phyloP scores from a whole-genome alignment of 2,888 invertebrate genomes.

The Corbicula japonica region DNA sequence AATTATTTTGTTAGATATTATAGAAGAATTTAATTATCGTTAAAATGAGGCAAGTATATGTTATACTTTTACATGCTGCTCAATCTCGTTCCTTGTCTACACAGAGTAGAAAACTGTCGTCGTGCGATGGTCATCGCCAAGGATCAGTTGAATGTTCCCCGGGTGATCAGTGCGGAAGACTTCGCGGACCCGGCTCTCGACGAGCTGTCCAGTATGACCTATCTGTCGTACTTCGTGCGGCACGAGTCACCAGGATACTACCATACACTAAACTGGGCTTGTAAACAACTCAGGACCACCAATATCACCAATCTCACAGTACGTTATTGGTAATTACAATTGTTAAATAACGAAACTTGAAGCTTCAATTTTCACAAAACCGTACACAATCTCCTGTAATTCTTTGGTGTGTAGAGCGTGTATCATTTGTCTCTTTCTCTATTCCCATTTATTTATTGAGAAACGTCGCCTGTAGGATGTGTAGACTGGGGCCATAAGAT shows the following conservation, averaged over 20 bases:
- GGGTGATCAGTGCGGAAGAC: conserved; percentile 98
- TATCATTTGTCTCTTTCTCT: no score
- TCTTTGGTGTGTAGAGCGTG: background rate
- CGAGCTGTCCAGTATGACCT: conserved; percentile 99
- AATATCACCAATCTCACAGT: conserved; percentile 96
- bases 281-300: conserved; percentile 91
- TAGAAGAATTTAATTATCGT: no score
- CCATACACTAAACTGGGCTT: conserved; percentile 97
- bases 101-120: conserved; percentile 96
- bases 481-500: no score
- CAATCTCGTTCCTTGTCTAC: background rate
- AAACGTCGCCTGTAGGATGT: no score
- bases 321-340: no score
- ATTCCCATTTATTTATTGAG: no score
- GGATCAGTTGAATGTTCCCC: conserved; percentile 95
- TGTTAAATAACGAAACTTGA: no score
- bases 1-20: conserved; percentile 1
- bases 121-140: conserved; percentile 97
- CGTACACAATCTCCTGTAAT: background rate
- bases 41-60: no score
- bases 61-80: background rate
- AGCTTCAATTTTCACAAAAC: no score
- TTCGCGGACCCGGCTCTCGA: conserved; percentile 97
- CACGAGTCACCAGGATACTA: conserved; percentile 96
- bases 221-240: conserved; percentile 99